Evolutionary conservation across 2,113 vertebrate genomes (phyloP).

Genomic region (Emydura subglobosa): DNA sequence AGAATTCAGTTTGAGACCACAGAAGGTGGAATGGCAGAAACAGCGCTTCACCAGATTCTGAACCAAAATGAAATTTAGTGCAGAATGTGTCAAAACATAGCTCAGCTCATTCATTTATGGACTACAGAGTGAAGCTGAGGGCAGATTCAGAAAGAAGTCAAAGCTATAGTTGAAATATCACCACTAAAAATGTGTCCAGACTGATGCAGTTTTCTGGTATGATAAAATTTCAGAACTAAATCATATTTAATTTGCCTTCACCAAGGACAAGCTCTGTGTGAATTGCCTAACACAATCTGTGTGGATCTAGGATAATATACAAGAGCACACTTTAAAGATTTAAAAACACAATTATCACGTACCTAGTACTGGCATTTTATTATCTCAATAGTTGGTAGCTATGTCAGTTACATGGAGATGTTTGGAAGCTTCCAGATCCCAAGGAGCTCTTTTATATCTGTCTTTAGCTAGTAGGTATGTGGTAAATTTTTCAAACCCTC

Average conservation of each 20-base stretch:
- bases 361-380: not conserved
- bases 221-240: not conserved
- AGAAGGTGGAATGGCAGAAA: not conserved
- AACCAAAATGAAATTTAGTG: not conserved
- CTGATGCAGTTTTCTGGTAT: not conserved
- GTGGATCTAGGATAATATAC: not conserved
- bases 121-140: not conserved
- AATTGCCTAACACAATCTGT: not conserved
- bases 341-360: not conserved
- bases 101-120: not conserved
- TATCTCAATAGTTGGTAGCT: not conserved
- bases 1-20: not conserved
- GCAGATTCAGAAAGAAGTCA: not conserved
- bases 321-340: not conserved
- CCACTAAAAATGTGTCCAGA: not conserved
- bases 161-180: not conserved
- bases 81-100: not conserved
- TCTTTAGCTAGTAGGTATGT: not conserved
- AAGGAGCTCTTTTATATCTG: not conserved
- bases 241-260: rapidly evolving
- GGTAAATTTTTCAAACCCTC: not conserved
- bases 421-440: not conserved
- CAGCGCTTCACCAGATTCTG: not conserved
- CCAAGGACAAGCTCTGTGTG: not conserved
- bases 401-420: rapidly evolving